phyloP scores from a whole-genome alignment of 2,113 vertebrate genomes.

The Xiphophorus maculatus region DNA sequence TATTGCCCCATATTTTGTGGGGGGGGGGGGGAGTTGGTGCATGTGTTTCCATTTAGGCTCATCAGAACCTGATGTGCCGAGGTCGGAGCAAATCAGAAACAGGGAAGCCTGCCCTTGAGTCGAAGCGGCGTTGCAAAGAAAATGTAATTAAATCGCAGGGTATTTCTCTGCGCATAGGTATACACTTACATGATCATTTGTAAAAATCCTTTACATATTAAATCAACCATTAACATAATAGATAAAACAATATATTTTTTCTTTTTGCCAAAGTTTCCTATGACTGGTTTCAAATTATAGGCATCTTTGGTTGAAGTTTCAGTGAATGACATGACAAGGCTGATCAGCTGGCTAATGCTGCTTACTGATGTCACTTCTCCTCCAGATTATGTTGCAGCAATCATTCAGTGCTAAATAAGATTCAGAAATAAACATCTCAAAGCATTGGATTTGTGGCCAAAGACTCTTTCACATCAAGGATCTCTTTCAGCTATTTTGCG shows the following conservation, averaged over 20 bases:
- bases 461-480: constrained; percentile 40
- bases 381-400: constrained; percentile 65
- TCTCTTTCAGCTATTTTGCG: constrained; percentile 27
- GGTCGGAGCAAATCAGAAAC: constrained; percentile 47
- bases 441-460: constrained; percentile 58
- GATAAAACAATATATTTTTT: not conserved
- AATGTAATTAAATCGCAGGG: constrained; percentile 57
- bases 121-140: constrained; percentile 31
- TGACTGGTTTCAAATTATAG: constrained; percentile 33
- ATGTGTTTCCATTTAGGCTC: constrained; percentile 79
- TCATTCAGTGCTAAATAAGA: constrained; percentile 66
- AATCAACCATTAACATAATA: not conserved
- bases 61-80: constrained; percentile 76
- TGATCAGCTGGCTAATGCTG: constrained; percentile 59
- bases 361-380: constrained; percentile 60
- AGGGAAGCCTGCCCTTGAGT: constrained; percentile 48
- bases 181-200: not conserved
- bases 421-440: constrained; percentile 73
- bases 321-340: constrained; percentile 44
- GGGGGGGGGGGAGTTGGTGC: constrained; percentile 69
- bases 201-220: not conserved
- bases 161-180: constrained; percentile 42
- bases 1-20: constrained; percentile 77
- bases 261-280: not conserved
- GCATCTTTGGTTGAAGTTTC: constrained; percentile 53